Conservation (phyloP, 2,888 invertebrate genomes). For the Dasysyrphus albostriatus region DNA sequence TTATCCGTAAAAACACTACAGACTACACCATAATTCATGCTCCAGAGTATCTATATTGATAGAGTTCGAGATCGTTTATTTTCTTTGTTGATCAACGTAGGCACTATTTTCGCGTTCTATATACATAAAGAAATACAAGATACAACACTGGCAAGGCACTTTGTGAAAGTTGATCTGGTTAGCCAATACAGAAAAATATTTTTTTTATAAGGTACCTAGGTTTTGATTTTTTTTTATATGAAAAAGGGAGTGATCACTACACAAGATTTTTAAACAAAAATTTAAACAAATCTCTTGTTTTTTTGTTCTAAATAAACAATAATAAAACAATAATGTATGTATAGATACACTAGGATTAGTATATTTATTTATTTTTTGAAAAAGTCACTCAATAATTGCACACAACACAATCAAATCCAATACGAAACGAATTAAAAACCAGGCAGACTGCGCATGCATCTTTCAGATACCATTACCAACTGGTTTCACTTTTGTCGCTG, state of each 20-base stretch:
- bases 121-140: slow-evolving; percentile 43
- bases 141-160: slow-evolving; percentile 53
- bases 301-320: slow-evolving; percentile 45
- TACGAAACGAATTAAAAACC: slow-evolving; percentile 61
- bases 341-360: slow-evolving; percentile 38
- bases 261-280: slow-evolving; percentile 17
- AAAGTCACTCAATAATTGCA: slow-evolving; percentile 58
- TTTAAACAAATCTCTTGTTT: slow-evolving; percentile 6
- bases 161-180: slow-evolving; percentile 69
- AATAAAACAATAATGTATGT: slow-evolving; percentile 50
- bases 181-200: slow-evolving; percentile 34
- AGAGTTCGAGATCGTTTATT: slow-evolving; percentile 58
- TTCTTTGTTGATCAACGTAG: slow-evolving; percentile 73
- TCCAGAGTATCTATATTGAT: slow-evolving; percentile 67
- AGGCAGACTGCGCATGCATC: slow-evolving; percentile 74
- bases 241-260: slow-evolving; percentile 33
- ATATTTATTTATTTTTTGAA: slow-evolving; percentile 27
- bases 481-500: slow-evolving; percentile 66
- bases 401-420: slow-evolving; percentile 65
- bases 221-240: slow-evolving; percentile 5
- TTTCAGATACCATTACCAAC: slow-evolving; percentile 71
- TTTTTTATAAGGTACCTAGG: slow-evolving; percentile 19
- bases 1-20: slow-evolving; percentile 70
- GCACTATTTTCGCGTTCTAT: slow-evolving; percentile 66
- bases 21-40: slow-evolving; percentile 73